These are phyloP conservation scores for Mus musculus DNA, from an alignment of 2,113 vertebrate species.

Conservation along the genomic window GRCm39 chr11:22024501-22025000, in stretches of 20 bases:
- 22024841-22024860: not conserved
- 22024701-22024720: conserved; percentile 56
- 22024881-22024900: conserved; percentile 56
- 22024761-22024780: not conserved
- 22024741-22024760: conserved; percentile 47
- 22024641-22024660: not conserved
- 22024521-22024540: not conserved
- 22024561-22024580: conserved; percentile 32
- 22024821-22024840: conserved; percentile 49
- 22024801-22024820: not conserved
- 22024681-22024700: conserved; percentile 49
- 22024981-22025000: conserved; percentile 19
- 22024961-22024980: conserved; percentile 36
- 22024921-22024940: conserved; percentile 45
- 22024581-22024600: not conserved
- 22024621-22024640: not conserved
- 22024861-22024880: conserved; percentile 24
- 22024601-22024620: conserved; percentile 1
- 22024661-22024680: conserved; percentile 36
- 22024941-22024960: conserved; percentile 35
- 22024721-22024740: conserved; percentile 24
- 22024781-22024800: conserved; percentile 11
- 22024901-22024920: conserved; percentile 46
- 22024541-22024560: not conserved
- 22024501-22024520: not conserved